Evolutionary conservation across 1,140 invertebrate species (phyloP), one percentile per base, ranked within the genome.

Genomic region (Lycorma delicatula): DNA sequence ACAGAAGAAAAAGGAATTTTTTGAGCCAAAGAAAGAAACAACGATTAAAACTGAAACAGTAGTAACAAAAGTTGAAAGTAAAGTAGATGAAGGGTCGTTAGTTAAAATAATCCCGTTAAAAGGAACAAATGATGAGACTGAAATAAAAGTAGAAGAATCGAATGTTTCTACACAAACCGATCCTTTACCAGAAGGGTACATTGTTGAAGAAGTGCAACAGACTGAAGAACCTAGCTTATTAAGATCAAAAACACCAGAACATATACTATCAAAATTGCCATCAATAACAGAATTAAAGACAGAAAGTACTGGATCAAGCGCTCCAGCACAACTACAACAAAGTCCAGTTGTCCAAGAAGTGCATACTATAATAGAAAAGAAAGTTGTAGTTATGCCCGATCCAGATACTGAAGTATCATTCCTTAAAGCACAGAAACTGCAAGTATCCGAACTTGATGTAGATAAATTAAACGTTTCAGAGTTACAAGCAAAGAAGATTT

Each of bases 131-230:
- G 47, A 16, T 12, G 12, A 48, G 27, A 54, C 36, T 13, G 29
- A 50, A 23, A n/a, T 20, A 5, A 20, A 48, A 48, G 38, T 31
- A 11, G 55, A 54, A 38, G 55, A 58, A 54, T 27, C 41, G 16
- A 54, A 12, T 34, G 81, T 86, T 2, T 86, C 85, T 1, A 89
- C 85, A 0, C 88, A 90, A 72, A 90, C 87, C 0, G 87, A 90
- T 71, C 85, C 86, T 0, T 64, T 89, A 20, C 85, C 86, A 0
- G 85, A 89, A 66, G 86, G 87, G 64, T 77, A 86, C 57, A 75
- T 85, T 23, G 86, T 81, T 49, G 82, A 86, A 65, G 84, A 74
- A 23, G 72, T 73, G 49, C 54, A 49, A 57, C 56, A 50, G 16
- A 57, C 56, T 22, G n/a, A n/a, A n/a, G n/a, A n/a, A n/a, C n/a